Conservation (phyloP, 2,888 invertebrate species). For the Dryobota labecula region DNA sequence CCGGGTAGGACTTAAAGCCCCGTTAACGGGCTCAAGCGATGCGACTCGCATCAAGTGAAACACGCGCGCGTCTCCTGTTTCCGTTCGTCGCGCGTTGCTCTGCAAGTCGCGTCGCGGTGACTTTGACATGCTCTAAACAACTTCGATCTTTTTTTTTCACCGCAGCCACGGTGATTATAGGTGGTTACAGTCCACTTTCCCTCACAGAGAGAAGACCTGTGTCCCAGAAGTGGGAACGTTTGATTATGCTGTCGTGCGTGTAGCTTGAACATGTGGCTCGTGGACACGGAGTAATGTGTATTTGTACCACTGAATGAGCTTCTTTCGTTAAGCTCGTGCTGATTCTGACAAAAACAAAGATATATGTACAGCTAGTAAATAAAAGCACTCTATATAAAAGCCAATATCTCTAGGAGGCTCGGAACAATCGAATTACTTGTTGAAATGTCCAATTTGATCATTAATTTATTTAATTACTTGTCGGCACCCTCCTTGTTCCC, state of each 20-base stretch:
- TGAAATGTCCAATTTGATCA: conserved; percentile 50
- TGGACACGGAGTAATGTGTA: too few relatives aligned
- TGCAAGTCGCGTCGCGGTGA: neutral
- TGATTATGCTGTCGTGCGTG: too few relatives aligned
- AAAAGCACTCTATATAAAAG: neutral
- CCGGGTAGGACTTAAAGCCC: too few relatives aligned
- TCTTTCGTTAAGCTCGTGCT: neutral
- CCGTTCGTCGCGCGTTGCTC: too few relatives aligned
- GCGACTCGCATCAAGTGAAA: neutral
- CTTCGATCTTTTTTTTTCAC: neutral
- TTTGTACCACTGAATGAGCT: neutral
- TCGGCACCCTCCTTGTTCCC: conserved; percentile 19
- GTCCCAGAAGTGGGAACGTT: too few relatives aligned
- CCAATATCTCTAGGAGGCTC: neutral
- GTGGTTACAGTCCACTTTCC: too few relatives aligned
- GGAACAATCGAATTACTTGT: conserved; percentile 35
- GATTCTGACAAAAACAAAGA: neutral
- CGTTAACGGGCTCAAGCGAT: neutral
- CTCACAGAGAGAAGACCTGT: too few relatives aligned
- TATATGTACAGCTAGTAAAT: neutral
- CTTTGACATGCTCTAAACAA: neutral
- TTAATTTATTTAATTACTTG: conserved; percentile 54
- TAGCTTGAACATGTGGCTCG: too few relatives aligned
- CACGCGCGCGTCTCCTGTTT: neutral
- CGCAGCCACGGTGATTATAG: neutral